Base-by-base conservation (phyloP, 2,888 invertebrate species). In the Eustalomyia histrio region DNA sequence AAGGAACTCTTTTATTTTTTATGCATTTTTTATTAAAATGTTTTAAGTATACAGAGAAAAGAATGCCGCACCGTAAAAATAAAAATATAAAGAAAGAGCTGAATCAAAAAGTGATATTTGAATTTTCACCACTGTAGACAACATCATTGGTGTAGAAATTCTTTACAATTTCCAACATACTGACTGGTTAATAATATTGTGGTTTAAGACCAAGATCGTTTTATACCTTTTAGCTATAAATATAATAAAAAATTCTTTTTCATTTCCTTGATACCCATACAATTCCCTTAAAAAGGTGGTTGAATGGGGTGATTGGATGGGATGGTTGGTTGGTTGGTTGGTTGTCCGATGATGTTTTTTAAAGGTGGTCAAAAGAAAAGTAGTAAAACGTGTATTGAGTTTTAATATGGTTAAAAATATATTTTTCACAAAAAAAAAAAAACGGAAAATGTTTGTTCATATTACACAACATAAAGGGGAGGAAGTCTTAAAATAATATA, bases 331-430 rank as follows among this genome's bases (percentile, higher is more conserved):
- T 21, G 21, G 35, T 33, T 17, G 9, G 6, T 33, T 21, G 29
- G 29, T 4, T 21, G 21, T 21, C 4, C 21, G 60, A 9, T 9
- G 16, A n/a, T 33, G 35, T 6, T 17, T 16, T 17, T 17, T 16
- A 50, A 47, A 57, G 39, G n/a, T 64, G 63, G 69, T 24, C 69
- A 50, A 24, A 69, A 18, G 63, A 47, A 47, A 47, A 47, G 17
- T 55, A 21, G 61, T 63, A 21, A 63, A 50, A 68, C 63, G 33
- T 68, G 68, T 47, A 53, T 17, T 10, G 35, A 16, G 63, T 69
- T 50, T 76, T 55, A 63, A 76, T 76, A n/a, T 63, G 63, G n/a
- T 57, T 47, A 24, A 47, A 76, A 68, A 33, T 50, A 12, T 14
- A 39, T 39, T 12, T 39, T 39, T n/a, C 43, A 47, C 6, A n/a